These are phyloP conservation scores for Cynaeus angustus DNA, from an alignment of 2,888 invertebrate genomes.

Conservation along the genomic window DNA sequence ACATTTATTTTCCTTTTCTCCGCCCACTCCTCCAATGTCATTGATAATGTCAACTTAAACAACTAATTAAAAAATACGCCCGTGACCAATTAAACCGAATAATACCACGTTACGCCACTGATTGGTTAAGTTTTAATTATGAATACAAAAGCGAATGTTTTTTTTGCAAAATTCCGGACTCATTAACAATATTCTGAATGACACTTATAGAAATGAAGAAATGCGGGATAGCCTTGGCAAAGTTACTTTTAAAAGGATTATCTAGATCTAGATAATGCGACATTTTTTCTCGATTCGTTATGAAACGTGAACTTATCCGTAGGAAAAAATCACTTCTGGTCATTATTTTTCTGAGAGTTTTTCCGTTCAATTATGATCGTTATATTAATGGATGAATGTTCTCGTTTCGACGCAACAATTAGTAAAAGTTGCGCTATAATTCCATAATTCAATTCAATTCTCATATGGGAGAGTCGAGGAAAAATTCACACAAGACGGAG, in stretches of 20 bases:
- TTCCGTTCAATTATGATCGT: background rate
- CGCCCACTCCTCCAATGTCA: background rate
- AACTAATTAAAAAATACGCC: slow-evolving; percentile 13
- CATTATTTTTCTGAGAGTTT: background rate
- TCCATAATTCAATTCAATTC: slow-evolving; percentile 35
- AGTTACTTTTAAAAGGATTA: too few species aligned
- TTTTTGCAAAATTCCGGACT: slow-evolving; percentile 16
- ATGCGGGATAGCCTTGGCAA: background rate
- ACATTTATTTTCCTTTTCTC: background rate
- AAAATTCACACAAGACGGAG: slow-evolving; percentile 28
- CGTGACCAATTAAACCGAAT: slow-evolving; percentile 19
- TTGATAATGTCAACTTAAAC: slow-evolving; percentile 5
- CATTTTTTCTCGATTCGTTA: too few species aligned
- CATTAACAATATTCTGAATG: background rate
- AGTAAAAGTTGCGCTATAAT: slow-evolving; percentile 40
- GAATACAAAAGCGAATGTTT: slow-evolving; percentile 20
- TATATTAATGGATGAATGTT: slow-evolving; percentile 24
- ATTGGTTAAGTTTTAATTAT: slow-evolving; percentile 27
- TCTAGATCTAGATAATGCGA: too few species aligned
- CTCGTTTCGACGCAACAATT: slow-evolving; percentile 27
- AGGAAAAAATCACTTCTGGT: too few species aligned
- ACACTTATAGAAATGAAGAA: slow-evolving; percentile 4
- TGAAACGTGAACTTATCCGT: too few species aligned
- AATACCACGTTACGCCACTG: slow-evolving; percentile 10
- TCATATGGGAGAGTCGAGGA: slow-evolving; percentile 17